Evolutionary conservation across 2,797 vertebrate species (phyloP).

Genomic region (Parotocinclus haroldoi): DNA sequence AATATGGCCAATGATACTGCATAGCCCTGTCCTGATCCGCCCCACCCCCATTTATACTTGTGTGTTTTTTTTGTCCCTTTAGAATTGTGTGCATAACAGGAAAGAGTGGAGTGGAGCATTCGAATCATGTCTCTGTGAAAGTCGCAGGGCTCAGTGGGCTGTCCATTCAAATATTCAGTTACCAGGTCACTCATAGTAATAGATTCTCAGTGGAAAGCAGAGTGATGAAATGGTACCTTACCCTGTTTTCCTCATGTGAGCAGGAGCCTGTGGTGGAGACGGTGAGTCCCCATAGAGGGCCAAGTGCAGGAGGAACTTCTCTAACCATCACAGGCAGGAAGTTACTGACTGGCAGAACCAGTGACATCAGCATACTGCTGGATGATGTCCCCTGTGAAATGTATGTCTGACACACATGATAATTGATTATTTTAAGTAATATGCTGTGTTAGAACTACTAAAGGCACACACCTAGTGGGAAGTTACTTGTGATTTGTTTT

Average conservation of each 20-base stretch:
- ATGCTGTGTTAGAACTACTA: too few relatives aligned
- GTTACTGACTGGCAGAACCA: constrained; percentile 81
- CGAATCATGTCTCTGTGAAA: constrained; percentile 76
- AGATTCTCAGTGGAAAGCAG: neutral
- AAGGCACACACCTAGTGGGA: too few relatives aligned
- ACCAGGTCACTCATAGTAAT: constrained; percentile 75
- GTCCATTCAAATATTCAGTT: constrained; percentile 82
- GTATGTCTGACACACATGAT: constrained; percentile 66
- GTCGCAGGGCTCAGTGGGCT: constrained; percentile 79
- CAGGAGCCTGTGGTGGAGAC: constrained; percentile 85
- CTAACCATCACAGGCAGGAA: constrained; percentile 82
- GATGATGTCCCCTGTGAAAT: constrained; percentile 83
- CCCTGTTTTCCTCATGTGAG: constrained; percentile 16
- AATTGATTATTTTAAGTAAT: too few relatives aligned
- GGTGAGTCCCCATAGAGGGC: constrained; percentile 82
- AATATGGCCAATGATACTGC: neutral
- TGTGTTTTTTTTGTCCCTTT: constrained; percentile 36
- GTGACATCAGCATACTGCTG: constrained; percentile 79
- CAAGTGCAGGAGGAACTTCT: constrained; percentile 85
- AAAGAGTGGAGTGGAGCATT: constrained; percentile 71
- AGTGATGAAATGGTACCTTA: neutral
- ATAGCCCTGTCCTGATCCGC: neutral
- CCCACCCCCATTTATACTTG: neutral
- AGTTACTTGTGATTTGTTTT: too few relatives aligned
- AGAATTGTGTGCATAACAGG: constrained; percentile 88